Percentiles rank a stretch among this genome's conserved stretches.
phyloP scores from a whole-genome alignment of 2,113 vertebrate species.

The Emberiza fucata region DNA sequence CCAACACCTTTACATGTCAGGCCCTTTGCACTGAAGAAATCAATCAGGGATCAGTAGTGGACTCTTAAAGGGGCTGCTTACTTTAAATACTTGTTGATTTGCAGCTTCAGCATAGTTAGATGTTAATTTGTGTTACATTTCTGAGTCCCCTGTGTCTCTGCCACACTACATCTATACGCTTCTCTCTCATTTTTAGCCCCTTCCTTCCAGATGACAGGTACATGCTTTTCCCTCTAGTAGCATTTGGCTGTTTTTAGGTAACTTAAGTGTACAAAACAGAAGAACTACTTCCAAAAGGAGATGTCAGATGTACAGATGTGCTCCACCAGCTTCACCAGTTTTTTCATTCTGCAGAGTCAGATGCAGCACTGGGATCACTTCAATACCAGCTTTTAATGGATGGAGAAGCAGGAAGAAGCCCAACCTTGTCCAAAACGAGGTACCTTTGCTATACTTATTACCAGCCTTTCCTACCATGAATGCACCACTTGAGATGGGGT shows the following conservation, averaged over 20 bases:
- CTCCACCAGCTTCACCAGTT: neutral
- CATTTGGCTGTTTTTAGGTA: neutral
- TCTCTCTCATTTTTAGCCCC: neutral
- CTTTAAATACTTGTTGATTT: neutral
- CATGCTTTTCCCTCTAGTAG: neutral
- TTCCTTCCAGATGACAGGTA: neutral
- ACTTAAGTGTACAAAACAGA: neutral
- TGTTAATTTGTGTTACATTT: neutral
- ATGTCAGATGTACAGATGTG: neutral
- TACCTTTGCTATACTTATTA: neutral
- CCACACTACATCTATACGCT: neutral
- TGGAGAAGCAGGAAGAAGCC: neutral
- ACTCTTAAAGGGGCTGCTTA: neutral
- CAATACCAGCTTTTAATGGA: neutral
- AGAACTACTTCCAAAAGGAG: neutral
- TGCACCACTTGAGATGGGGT: neutral
- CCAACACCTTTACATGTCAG: neutral
- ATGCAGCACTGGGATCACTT: neutral
- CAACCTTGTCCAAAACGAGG: fast-evolving
- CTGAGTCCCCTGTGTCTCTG: neutral
- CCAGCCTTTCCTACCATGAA: neutral
- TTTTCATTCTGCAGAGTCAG: neutral
- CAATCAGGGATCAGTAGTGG: neutral
- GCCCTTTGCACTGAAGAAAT: neutral
- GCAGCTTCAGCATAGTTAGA: neutral